Base-by-base conservation (phyloP, 2,113 vertebrate genomes). In the Bolborhynchus lineola region DNA sequence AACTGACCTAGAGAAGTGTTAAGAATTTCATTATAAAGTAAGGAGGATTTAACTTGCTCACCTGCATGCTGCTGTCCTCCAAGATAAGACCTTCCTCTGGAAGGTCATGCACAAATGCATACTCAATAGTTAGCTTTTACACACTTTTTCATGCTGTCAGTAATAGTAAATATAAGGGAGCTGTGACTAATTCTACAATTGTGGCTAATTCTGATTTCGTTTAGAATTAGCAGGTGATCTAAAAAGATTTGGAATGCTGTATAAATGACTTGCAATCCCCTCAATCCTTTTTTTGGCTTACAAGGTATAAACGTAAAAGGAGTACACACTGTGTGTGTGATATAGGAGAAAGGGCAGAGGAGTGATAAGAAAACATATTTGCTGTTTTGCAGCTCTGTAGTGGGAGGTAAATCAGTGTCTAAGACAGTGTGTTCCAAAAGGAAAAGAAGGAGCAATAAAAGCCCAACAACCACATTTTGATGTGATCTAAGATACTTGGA, bases 341-440 rank as follows among this genome's bases (percentile, higher is more conserved):
- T 37, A 33, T 0, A 57, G 39, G 24, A 85, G 74, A 76, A 78
- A n/a, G 63, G 77, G 33, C 41, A 93, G 55, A 35, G 26, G 39
- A 60, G 15, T 7, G 28, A 69, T 23, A 55, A 86, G 41, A 69
- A 35, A 50, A 60, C 39, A 16, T 16, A 31, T 5, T 13, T 69
- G 20, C 24, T 53, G 0, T 0, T 6, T 21, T 53, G 4, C 41
- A 46, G 10, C 33, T 70, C 28, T 37, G 0, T 13, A 41, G 39
- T 57, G 89, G 35, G n/a, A 63, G 14, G n/a, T 33, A 25, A 31
- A 31, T 37, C 41, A 74, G 23, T 17, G 33, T 72, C 18, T 85
- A 74, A 16, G 50, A 16, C 0, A 4, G 13, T 11, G 17, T 18
- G 18, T 52, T 47, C 41, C 46, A 50, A 72, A 64, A 77, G 49